These are phyloP conservation scores for Cydia fagiglandana DNA, from an alignment of 1,140 invertebrate species.

Conservation along the genomic window DNA sequence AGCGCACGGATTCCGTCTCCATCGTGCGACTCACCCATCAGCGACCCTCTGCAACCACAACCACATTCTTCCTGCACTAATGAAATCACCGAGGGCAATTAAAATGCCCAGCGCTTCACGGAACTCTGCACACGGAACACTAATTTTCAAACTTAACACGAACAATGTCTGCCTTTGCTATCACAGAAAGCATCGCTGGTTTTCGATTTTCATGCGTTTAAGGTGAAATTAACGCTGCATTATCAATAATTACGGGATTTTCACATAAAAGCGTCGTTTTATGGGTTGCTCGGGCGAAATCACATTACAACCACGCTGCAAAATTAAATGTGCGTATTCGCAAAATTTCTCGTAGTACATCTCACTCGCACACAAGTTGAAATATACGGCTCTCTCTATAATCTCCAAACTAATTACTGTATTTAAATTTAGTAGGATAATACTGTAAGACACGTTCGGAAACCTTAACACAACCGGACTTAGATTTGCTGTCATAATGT, in stretches of 20 bases:
- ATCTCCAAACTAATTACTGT: background rate
- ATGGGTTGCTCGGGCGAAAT: conserved; percentile 57
- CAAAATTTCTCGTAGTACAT: conserved; percentile 36
- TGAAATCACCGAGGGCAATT: conserved; percentile 67
- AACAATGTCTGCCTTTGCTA: conserved; percentile 26
- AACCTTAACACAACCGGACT: conserved; percentile 23
- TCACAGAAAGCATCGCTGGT: conserved; percentile 27
- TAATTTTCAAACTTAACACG: conserved; percentile 43
- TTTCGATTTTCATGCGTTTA: conserved; percentile 28
- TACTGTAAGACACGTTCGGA: conserved; percentile 42
- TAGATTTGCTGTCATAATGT: background rate
- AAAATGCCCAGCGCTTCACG: conserved; percentile 61
- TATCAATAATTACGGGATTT: conserved; percentile 60
- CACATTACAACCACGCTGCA: conserved; percentile 49
- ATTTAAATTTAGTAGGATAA: conserved; percentile 40
- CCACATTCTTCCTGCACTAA: conserved; percentile 51
- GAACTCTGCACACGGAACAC: conserved; percentile 49
- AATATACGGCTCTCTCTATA: conserved; percentile 32
- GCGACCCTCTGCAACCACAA: conserved; percentile 59
- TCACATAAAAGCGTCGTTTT: conserved; percentile 65
- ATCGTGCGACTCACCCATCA: conserved; percentile 72
- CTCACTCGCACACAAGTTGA: conserved; percentile 33
- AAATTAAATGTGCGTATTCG: conserved; percentile 34
- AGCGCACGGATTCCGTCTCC: conserved; percentile 83
- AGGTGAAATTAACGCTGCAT: conserved; percentile 58